Base-by-base conservation (phyloP, 2,888 invertebrate genomes). In the Calliphora vomitoria region DNA sequence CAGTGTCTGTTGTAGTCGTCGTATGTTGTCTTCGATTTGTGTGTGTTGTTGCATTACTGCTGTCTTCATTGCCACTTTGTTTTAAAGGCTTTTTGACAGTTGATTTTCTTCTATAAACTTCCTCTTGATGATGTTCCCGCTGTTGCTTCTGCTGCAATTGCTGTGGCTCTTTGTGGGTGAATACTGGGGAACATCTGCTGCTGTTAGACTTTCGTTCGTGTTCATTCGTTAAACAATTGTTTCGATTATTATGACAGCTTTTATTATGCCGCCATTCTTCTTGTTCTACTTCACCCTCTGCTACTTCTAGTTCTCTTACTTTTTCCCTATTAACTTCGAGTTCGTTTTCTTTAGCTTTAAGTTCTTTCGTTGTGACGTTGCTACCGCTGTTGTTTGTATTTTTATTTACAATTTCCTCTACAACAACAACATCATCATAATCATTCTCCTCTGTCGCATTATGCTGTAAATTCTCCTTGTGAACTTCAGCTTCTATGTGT, bases 161-260 rank as follows among this genome's bases (percentile, higher is more conserved):
- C 60, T 44, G 44, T 44, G 88, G 66, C 60, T 89, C 85, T 89
- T 89, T 89, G 89, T 69, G 85, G 90, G 88, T 88, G 88, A 72
- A 79, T 82, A 83, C 82, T 58, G 50, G 75, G 88, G 68, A 84
- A 84, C 84, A 86, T 69, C 86, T 44, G 88, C 66, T 84, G 75
- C 62, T 85, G 87, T 72, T 90, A 75, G 64, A 64, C 64, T 72
- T 84, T 86, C n/a, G 76, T 82, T 90, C 88, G 69, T 90, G 88
- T 75, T 88, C 75, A 69, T 79, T 88, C 82, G 86, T 88, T 82
- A 83, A 79, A 86, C 88, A 88, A 88, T 88, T 85, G 75, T 72
- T 87, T 87, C 82, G 82, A 87, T 87, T 90, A 90, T 91, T 91
- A 90, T 88, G 87, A 88, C 89, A 88, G 89, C 87, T 86, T 89